Evolutionary conservation across 1,140 invertebrate species (phyloP), one percentile per base, ranked within the genome.

Genomic region (Bicyclus anynana): DNA sequence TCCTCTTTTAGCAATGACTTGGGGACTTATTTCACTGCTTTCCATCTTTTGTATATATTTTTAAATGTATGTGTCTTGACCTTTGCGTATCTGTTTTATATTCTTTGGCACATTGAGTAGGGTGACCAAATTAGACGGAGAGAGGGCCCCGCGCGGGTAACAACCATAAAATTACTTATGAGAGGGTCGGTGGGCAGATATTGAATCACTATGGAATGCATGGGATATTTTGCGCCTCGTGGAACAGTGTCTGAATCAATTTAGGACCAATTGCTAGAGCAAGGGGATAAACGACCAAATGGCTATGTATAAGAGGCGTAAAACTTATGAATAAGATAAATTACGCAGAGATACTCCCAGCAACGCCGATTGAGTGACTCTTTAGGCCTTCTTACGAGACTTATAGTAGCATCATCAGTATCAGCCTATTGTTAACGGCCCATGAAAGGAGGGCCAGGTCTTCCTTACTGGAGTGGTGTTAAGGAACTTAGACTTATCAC

Each of bases 121-220:
- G 73, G 65, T 69, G 72, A 56, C 61, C 67, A 74, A 72, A 74
- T 70, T 75, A 58, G 69, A 70, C 60, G 67, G 59, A 59, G 57
- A 55, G 60, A 50, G 57, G 65, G 62, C 65, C 68, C 66, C 67
- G 26, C 55, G 38, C 52, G 50, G 50, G 59, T 78, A 79, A 79
- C 71, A 74, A 67, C 72, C 76, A 75, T 74, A 81, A 81, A 81
- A 81, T 81, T 72, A 76, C 71, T 68, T 73, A 72, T 69, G 70
- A 60, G 67, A 68, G 75, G 69, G 69, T 58, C 56, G 62, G 58
- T 65, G 64, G 66, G 65, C 70, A 77, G 69, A 78, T 80, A 82
- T 82, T 64, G 69, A 78, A 77, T 82, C 72, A 82, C 75, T 82
- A 59, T 53, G 67, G 69, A 77, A 82, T 82, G 75, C 75, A 82